A percentile compares a stretch with the other conserved stretches of the same genome.
Evolutionary conservation across 2,797 vertebrate species (phyloP).

Genomic region (Apogon talboti): DNA sequence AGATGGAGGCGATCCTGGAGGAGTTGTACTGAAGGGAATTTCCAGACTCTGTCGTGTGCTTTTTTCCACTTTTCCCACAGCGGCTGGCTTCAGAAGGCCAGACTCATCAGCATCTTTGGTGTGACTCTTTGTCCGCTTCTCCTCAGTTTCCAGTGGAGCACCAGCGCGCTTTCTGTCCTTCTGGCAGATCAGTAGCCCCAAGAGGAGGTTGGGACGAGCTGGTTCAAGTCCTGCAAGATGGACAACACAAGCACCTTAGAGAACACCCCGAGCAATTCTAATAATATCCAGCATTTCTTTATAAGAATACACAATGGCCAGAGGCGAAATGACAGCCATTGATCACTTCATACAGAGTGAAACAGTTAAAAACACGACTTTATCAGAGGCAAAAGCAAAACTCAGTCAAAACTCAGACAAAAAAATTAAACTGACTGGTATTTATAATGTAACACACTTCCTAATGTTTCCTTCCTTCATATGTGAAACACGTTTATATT

Average conservation of each 20-base stretch:
- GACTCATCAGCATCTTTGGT: conserved; percentile 84
- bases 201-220: conserved; percentile 94
- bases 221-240: conserved; percentile 91
- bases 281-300: not conserved
- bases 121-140: conserved; percentile 88
- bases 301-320: not conserved
- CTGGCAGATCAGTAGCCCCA: conserved; percentile 96
- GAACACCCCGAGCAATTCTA: not conserved
- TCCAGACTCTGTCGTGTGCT: conserved; percentile 81
- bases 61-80: conserved; percentile 76
- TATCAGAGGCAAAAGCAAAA: conserved; percentile 2
- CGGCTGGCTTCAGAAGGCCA: conserved; percentile 68
- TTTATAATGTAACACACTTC: no score
- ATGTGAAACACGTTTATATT: no score
- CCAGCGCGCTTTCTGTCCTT: conserved; percentile 90
- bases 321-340: conserved; percentile 53
- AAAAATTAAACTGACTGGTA: not conserved
- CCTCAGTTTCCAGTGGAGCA: conserved; percentile 84
- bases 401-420: not conserved
- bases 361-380: not conserved
- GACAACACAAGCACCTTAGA: conserved; percentile 26
- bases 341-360: not conserved
- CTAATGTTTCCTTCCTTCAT: no score
- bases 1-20: conserved; percentile 90
- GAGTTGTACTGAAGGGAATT: conserved; percentile 83